Evolutionary conservation across 2,888 invertebrate species (phyloP).

Genomic region (Dusona sp.): DNA sequence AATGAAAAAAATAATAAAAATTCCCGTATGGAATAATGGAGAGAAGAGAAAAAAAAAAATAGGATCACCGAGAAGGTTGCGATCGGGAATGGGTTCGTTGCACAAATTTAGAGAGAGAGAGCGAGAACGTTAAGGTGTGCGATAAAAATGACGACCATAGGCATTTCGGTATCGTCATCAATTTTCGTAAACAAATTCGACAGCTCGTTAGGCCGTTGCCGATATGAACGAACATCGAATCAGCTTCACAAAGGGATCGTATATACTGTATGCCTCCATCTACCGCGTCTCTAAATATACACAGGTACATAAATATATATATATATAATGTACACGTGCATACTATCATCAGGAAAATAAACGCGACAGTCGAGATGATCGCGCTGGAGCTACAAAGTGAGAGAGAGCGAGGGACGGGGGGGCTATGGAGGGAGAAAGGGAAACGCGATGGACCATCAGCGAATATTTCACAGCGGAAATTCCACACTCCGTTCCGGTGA

Average conservation of each 20-base stretch:
- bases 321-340: not conserved
- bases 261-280: not conserved
- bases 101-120: not conserved
- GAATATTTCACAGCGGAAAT: constrained; percentile 40
- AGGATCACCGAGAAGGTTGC: not conserved
- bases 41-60: not conserved
- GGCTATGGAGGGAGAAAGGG: not conserved
- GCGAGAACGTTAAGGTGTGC: not conserved
- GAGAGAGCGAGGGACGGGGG: constrained; percentile 12
- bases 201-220: constrained; percentile 35
- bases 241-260: constrained; percentile 44
- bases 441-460: constrained; percentile 16
- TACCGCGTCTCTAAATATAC: not conserved
- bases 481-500: constrained; percentile 27
- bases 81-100: not conserved
- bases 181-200: constrained; percentile 45
- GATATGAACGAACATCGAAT: constrained; percentile 27
- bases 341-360: constrained; percentile 42
- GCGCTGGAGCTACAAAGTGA: not conserved
- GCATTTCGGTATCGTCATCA: constrained; percentile 1
- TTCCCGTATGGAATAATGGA: not conserved
- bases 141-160: not conserved
- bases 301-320: not conserved
- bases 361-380: constrained; percentile 25
- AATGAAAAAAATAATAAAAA: constrained; percentile 3